Base-by-base conservation (phyloP, 2,797 vertebrate genomes). In the Discoglossus pictus region DNA sequence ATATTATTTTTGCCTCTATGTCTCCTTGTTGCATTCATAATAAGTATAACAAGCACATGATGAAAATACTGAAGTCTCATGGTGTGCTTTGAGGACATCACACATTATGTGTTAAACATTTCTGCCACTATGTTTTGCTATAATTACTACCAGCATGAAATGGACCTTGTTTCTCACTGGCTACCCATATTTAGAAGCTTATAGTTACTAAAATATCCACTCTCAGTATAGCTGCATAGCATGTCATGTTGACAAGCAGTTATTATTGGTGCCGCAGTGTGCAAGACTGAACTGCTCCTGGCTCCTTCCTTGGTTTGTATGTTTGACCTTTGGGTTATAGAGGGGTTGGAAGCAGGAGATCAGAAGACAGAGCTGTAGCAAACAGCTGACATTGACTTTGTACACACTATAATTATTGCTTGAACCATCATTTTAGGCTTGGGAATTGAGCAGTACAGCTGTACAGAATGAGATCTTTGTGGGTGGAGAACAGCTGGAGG, bases 401-500 rank as follows among this genome's bases (percentile, higher is more conserved):
- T 11, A 58, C 52, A 58, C 52, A 42, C 38, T 68, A 54, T 61
- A 61, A 68, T 68, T 61, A 61, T 23, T 44, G 48, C 27, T n/a
- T n/a, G n/a, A 61, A 39, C 47, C 40, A 46, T 52, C 48, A 53
- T 61, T 61, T 36, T 16, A 25, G 16, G 18, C 55, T 52, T 36
- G 25, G 39, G 65, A 39, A 53, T 53, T 44, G 25, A 25, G 18
- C n/a, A 21, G 18, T 59, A 38, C 56, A 68, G 65, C 65, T 61
- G 65, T 60, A 18, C 10, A 23, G 2, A 17, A 12, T 50, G 11
- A 24, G 46, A 2, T n/a, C 36, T 60, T 31, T 50, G 56, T 68
- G 65, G 48, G 65, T 53, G 65, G 56, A 61, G 42, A 53, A 68
- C 65, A 61, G 65, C 65, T 68, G 65, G 65, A 68, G 23, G 4